Base-by-base conservation (phyloP, 2,113 vertebrate genomes). In the Corvus moneduloides region DNA sequence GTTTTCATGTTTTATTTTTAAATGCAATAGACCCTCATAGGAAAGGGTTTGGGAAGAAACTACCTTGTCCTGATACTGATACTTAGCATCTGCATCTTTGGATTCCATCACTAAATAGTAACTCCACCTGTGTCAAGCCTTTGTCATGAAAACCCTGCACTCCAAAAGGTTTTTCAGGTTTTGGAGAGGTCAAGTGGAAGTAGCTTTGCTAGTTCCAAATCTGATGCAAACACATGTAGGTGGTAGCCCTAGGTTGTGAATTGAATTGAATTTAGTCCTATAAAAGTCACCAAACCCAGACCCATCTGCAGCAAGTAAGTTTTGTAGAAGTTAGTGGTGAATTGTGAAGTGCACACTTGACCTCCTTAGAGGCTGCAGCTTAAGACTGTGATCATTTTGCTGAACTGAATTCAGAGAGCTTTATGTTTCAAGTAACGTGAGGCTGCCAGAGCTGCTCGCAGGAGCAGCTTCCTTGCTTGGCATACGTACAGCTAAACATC, bases 401-500 rank as follows among this genome's bases (percentile, higher is more conserved):
- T 81, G 61, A 67, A 35, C 19, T 92, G 21, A 66, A 66, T 55
- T 55, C 46, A 58, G 55, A 62, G 35, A 66, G 8, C 13, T 74
- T 84, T 77, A 30, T 39, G 8, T 58, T 74, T 48, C 30, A 48
- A 54, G 39, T 56, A 21, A 62, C 10, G 14, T 11, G 58, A 54
- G 12, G 13, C 48, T 82, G 52, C 73, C 73, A 55, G 48, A 71
- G 61, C 68, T 68, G 28, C 56, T 84, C 11, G 2, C 17, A 66
- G 69, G 37, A 92, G 68, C 33, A 67, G 41, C 26, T 78, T 27
- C 2, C 0, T n/a, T 39, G 56, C 49, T 82, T 82, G 87, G 30
- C 32, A 21, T 48, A 10, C 0, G 0, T 56, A 35, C 48, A 49
- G 7, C 39, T 23, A 8, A 35, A 30, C 16, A 15, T 68, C n/a